phyloP scores from a whole-genome alignment of 2,113 vertebrate genomes.

The Odontesthes bonariensis region DNA sequence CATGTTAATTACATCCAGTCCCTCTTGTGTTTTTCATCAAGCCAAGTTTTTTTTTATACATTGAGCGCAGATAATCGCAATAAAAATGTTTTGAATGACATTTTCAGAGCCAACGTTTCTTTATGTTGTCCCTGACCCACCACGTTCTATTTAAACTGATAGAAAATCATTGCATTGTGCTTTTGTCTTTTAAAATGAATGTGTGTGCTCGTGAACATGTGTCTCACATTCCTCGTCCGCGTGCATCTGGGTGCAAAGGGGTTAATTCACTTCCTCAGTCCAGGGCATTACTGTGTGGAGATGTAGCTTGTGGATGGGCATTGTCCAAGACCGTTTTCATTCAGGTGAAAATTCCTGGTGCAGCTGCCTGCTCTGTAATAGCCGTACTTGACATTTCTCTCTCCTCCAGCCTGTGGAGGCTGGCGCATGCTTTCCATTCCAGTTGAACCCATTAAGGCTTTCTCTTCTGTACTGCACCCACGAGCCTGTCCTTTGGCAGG shows the following conservation, averaged over 20 bases:
- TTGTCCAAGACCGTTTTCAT: constrained; percentile 60
- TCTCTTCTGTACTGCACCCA: constrained; percentile 61
- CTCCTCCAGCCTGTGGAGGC: constrained; percentile 73
- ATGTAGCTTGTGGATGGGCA: constrained; percentile 41
- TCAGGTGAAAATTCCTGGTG: constrained; percentile 61
- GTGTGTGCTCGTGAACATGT: neutral
- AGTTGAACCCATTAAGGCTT: constrained; percentile 72
- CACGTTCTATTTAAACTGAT: neutral
- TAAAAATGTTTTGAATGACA: too few species aligned
- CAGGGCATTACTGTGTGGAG: constrained; percentile 32
- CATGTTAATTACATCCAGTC: too few species aligned
- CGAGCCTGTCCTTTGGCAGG: constrained; percentile 68
- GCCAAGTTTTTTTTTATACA: too few species aligned
- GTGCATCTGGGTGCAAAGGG: neutral
- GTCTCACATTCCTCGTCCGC: neutral
- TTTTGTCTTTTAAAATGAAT: neutral
- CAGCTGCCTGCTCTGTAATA: constrained; percentile 69
- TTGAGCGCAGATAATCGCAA: too few species aligned
- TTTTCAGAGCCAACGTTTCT: too few species aligned
- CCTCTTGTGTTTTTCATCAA: too few species aligned
- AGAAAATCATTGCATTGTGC: neutral
- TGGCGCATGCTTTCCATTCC: constrained; percentile 77
- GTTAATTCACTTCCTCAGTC: constrained; percentile 34
- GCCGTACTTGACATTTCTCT: constrained; percentile 78
- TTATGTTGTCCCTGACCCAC: too few species aligned